phyloP scores from a whole-genome alignment of 2,888 invertebrate genomes.

The Anthrax anthrax region DNA sequence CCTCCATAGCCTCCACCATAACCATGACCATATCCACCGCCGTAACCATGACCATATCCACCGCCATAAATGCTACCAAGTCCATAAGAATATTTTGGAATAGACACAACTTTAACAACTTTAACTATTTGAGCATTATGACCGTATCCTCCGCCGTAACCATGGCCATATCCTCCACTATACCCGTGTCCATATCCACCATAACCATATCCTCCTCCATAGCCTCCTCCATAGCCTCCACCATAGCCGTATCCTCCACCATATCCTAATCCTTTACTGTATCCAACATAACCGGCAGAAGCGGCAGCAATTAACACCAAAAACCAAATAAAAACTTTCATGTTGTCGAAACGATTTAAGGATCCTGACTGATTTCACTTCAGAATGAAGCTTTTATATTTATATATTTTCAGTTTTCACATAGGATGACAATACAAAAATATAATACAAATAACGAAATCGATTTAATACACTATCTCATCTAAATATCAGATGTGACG shows the following conservation, averaged over 20 bases:
- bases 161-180: background rate
- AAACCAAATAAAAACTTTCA: background rate
- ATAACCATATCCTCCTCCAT: background rate
- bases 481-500: too few relatives aligned
- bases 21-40: background rate
- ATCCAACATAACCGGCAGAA: slow-evolving; percentile 8
- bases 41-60: slow-evolving; percentile 10
- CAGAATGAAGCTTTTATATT: too few relatives aligned
- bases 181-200: background rate
- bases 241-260: slow-evolving; percentile 14
- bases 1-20: slow-evolving; percentile 2
- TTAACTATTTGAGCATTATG: slow-evolving; percentile 7
- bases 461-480: too few relatives aligned
- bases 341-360: background rate
- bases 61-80: background rate
- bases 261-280: slow-evolving; percentile 14
- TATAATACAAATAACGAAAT: too few relatives aligned
- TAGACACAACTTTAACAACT: background rate
- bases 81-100: too few relatives aligned
- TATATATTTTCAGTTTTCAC: too few relatives aligned
- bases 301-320: background rate
- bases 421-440: too few relatives aligned
- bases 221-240: slow-evolving; percentile 11
- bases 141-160: slow-evolving; percentile 10
- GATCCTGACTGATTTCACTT: too few relatives aligned